Evolutionary conservation across 2,888 invertebrate genomes (phyloP), one percentile per base, ranked within the genome.

Genomic region (Drosophila kanekoi): DNA sequence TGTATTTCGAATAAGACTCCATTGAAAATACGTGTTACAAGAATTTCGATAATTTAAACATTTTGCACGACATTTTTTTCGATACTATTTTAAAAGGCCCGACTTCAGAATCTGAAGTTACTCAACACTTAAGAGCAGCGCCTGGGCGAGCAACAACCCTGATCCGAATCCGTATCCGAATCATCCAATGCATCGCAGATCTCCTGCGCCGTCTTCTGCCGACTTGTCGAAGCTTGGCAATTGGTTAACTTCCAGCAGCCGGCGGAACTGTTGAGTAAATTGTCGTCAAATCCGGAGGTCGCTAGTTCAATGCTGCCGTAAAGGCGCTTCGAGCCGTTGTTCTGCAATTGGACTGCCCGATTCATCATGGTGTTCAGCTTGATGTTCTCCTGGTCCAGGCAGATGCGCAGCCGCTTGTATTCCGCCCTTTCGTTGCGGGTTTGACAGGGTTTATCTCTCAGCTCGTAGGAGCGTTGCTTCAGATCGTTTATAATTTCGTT

Each of bases 301-400:
- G 83, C 87, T 10, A 92, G 48, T 14, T 87, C 85, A 2, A 92
- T 66, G 23, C 79, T 84, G 0, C 70, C 73, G 52, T 91, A 92
- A 8, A 53, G 56, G 0, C 87, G 68, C 3, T 62, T 76, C 0
- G 92, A 91, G 6, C 90, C 87, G 11, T 71, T 75, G 35, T 91
- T 90, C 57, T 92, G 92, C 54, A 92, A 72, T 5, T 72, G 61
- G 1, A 90, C 70, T 0, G 90, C 90, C 8, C 79, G 82, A 10
- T 77, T 78, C 10, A 90, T 74, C 54, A 92, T 80, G 6, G 75
- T 66, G 2, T 76, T 77, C 0, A 92, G 35, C 37, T 88, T 90
- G 0, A 87, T 35, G 28, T 85, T 81, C 64, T 92, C 91, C 18
- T 77, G 79, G 33, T 90, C 89, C 48, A 89, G 72, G 11, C 84